Percentiles rank a stretch among this genome's conserved stretches.
phyloP scores from a whole-genome alignment of 2,797 vertebrate genomes.

The Cryptoblepharus egeriae region DNA sequence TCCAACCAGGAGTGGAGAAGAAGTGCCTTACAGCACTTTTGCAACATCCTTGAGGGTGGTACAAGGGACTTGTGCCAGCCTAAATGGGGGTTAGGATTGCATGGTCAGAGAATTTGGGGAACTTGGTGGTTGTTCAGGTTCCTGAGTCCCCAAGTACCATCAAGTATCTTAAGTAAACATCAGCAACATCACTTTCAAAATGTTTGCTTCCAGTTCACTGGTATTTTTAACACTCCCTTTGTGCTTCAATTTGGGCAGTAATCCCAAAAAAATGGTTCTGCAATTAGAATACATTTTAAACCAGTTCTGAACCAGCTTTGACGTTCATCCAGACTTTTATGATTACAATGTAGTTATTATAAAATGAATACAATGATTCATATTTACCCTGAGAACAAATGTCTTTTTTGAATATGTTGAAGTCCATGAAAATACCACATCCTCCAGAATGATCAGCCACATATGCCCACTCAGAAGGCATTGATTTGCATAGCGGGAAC shows the following conservation, averaged over 20 bases:
- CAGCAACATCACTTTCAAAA: no score
- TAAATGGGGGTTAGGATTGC: no score
- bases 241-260: background rate
- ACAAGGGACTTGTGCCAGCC: no score
- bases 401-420: background rate
- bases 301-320: background rate
- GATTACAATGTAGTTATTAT: background rate
- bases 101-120: no score
- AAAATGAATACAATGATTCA: background rate
- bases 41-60: no score
- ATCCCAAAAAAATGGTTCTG: background rate
- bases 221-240: background rate
- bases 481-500: conserved; percentile 38
- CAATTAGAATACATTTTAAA: background rate
- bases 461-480: conserved; percentile 19
- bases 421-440: background rate
- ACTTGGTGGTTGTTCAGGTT: no score
- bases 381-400: background rate
- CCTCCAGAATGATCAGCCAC: background rate
- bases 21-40: no score
- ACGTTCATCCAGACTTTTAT: background rate
- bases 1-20: no score
- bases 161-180: no score
- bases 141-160: no score
- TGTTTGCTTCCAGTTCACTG: no score